These are phyloP conservation scores for Tethya wilhelma DNA, from an alignment of 37 sponge, comb jelly and placozoan genomes.

Conservation along the genomic window DNA sequence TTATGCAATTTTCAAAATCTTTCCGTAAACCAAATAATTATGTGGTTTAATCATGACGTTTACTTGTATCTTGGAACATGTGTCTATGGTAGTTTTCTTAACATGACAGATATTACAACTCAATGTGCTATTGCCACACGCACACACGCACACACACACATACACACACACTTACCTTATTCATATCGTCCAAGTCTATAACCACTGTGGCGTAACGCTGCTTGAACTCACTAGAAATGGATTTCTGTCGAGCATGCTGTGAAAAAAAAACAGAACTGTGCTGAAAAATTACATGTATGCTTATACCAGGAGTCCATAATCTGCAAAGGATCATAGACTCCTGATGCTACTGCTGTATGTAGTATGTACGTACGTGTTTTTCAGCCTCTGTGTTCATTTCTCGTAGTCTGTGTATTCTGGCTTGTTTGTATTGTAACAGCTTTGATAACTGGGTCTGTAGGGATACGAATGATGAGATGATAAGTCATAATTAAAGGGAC, in stretches of 20 bases:
- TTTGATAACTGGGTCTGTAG: slow-evolving; percentile 66
- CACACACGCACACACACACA: too few relatives aligned
- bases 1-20: too few relatives aligned
- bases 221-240: slow-evolving; percentile 50
- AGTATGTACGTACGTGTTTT: slow-evolving; percentile 46
- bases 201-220: slow-evolving; percentile 61
- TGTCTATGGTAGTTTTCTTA: too few relatives aligned
- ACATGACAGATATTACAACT: too few relatives aligned
- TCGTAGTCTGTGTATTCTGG: slow-evolving; percentile 37
- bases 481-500: too few relatives aligned
- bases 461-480: too few relatives aligned
- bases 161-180: slow-evolving; percentile 73
- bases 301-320: not conserved
- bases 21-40: too few relatives aligned
- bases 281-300: not conserved
- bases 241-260: slow-evolving; percentile 53
- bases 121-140: too few relatives aligned
- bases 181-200: slow-evolving; percentile 77
- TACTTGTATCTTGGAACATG: too few relatives aligned
- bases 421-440: slow-evolving; percentile 58
- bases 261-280: not conserved
- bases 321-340: not conserved
- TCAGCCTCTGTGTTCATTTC: slow-evolving; percentile 73
- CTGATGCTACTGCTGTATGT: not conserved
- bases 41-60: too few relatives aligned